Percentiles rank a stretch among this genome's conserved stretches.
Evolutionary conservation across 2,797 vertebrate species (phyloP).

Genomic region (Gadopsis bispinosus): DNA sequence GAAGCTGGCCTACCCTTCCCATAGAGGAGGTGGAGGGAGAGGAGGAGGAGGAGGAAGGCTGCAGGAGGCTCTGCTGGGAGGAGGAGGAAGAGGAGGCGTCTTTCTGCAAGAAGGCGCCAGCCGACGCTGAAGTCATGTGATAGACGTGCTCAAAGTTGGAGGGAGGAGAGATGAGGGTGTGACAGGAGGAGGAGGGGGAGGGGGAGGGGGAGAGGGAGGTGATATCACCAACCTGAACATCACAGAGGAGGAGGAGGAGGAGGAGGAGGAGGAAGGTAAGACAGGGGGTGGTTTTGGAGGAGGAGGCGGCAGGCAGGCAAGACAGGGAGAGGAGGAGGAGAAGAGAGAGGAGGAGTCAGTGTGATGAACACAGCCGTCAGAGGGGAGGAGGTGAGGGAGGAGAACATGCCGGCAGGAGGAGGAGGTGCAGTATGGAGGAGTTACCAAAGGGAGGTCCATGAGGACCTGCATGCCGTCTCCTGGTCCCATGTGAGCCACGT

Average conservation of each 20-base stretch:
- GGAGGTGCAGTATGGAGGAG: conserved; percentile 53
- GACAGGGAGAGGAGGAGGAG: conserved; percentile 54
- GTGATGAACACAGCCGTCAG: conserved; percentile 59
- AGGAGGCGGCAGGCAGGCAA: conserved; percentile 26
- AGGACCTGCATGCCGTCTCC: conserved; percentile 99
- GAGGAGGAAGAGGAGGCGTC: conserved; percentile 88
- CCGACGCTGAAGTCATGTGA: conserved; percentile 89
- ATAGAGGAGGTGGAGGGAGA: conserved; percentile 90
- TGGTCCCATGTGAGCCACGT: conserved; percentile 98
- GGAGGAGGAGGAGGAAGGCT: conserved; percentile 86
- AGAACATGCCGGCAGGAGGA: conserved; percentile 69
- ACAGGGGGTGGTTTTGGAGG: background rate
- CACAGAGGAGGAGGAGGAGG: conserved; percentile 59
- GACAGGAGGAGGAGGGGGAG: conserved; percentile 87
- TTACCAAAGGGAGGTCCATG: conserved; percentile 98
- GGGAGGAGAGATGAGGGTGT: conserved; percentile 89
- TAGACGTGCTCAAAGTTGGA: conserved; percentile 91
- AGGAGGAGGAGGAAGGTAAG: background rate
- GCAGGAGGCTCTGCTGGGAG: conserved; percentile 86
- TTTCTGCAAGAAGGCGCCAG: conserved; percentile 89
- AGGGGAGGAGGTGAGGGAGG: conserved; percentile 49
- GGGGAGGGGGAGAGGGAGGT: conserved; percentile 78
- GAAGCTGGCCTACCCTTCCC: conserved; percentile 89
- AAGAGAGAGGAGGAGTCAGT: conserved; percentile 75
- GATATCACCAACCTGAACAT: conserved; percentile 85